Evolutionary conservation across 2,888 invertebrate species (phyloP).

Genomic region (Electrophaes corylata): DNA sequence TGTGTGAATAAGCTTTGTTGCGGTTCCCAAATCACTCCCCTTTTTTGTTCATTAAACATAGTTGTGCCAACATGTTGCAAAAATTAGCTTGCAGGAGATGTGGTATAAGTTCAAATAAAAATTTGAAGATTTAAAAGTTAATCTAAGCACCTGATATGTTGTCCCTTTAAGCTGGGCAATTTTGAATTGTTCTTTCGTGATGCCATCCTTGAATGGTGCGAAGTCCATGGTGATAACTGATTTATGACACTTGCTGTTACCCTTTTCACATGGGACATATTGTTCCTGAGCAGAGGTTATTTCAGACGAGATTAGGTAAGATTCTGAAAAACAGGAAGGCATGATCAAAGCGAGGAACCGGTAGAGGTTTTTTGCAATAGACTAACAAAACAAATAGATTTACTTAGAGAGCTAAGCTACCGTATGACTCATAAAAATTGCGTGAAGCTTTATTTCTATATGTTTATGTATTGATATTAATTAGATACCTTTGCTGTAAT

Average conservation of each 20-base stretch:
- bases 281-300: conserved; percentile 78
- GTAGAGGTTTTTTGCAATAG: no score
- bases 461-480: background rate
- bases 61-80: no score
- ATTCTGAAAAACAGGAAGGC: conserved; percentile 56
- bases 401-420: no score
- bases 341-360: background rate
- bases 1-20: no score
- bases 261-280: conserved; percentile 82
- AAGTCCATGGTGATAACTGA: conserved; percentile 88
- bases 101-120: no score
- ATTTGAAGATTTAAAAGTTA: background rate
- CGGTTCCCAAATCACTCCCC: no score
- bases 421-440: no score
- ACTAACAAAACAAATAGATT: no score
- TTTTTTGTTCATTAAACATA: no score
- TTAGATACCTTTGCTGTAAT: background rate
- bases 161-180: conserved; percentile 76
- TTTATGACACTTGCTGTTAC: conserved; percentile 86
- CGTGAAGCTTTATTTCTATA: background rate
- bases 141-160: conserved; percentile 67
- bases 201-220: conserved; percentile 88
- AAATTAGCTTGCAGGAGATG: no score
- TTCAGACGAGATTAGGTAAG: conserved; percentile 70
- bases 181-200: conserved; percentile 87